Base-by-base conservation (phyloP, 2,113 vertebrate species). In the Mesoclemmys tuberculata region DNA sequence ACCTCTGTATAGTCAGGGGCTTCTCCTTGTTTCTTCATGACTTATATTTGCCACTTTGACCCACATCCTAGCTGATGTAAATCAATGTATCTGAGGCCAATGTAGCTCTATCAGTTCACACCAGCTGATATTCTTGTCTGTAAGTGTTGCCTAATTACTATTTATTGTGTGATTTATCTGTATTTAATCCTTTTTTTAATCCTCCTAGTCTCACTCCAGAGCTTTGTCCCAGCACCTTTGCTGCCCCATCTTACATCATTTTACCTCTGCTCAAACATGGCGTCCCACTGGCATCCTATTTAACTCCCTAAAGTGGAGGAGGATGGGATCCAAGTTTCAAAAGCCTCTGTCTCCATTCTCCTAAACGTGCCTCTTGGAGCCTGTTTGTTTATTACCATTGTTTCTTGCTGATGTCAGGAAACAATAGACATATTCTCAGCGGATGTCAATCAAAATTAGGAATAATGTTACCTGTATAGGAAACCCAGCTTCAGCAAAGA, bases 401-500 rank as follows among this genome's bases (percentile, higher is more conserved):
- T 0, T 3, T 97, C 96, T 93, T 97, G 97, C 94, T 97, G 97
- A 97, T 55, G 89, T 92, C 92, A 79, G 89, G 90, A 88, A 95
- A 92, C 0, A 0, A 87, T 64, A 12, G 0, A 55, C 90, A 96
- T 96, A 90, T 86, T 71, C 84, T 91, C 78, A 9, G 1, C 78
- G 92, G 96, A 82, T 0, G 54, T 86, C 94, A 91, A 92, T 97
- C 89, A 96, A 94, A 90, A 96, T 93, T 95, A 94, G 86, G 87
- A 88, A 88, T 87, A 95, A 87, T 16, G 92, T 97, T 97, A 85
- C 90, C 91, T 85, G 83, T 51, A 35, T 87, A 86, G 93, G 94
- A 97, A 97, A 77, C 68, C 71, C 22, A 0, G 75, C 74, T 96
- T 97, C 94, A 96, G 95, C 94, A 96, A 93, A 97, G 93, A 82